Evolutionary conservation across 30 jellyfish, hydroid and myxozoan species (phyloP).

Genomic region (Rhopilema esculentum): DNA sequence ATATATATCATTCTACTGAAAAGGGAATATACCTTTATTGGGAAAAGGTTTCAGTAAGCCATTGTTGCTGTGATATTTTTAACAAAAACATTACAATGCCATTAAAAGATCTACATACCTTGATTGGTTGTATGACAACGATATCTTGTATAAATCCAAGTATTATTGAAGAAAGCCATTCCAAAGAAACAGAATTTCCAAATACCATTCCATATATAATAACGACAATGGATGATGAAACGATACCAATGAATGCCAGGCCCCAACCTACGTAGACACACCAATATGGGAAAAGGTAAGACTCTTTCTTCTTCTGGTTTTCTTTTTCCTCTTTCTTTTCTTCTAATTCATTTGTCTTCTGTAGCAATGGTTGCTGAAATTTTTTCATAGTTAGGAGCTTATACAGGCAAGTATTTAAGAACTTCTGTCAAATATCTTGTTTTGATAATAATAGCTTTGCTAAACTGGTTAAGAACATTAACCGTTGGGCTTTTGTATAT

Average conservation of each 20-base stretch:
- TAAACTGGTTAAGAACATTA: no score
- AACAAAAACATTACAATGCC: no score
- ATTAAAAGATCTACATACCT: conserved; percentile 45
- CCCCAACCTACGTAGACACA: conserved; percentile 87
- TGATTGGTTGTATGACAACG: conserved; percentile 88
- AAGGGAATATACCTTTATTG: no score
- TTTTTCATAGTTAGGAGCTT: no score
- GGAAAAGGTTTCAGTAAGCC: no score
- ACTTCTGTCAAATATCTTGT: no score
- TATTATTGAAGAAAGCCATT: conserved; percentile 85
- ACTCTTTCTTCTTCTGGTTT: conserved; percentile 56
- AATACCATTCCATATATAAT: conserved; percentile 92
- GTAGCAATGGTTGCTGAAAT: conserved; percentile 52
- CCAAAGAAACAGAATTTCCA: conserved; percentile 85
- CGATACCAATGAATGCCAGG: conserved; percentile 45
- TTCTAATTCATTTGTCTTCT: conserved; percentile 1
- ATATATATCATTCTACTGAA: no score
- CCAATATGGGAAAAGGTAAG: conserved; percentile 92
- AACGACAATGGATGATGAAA: conserved; percentile 84
- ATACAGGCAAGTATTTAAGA: no score
- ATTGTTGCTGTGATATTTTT: no score
- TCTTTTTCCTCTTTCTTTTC: conserved; percentile 21
- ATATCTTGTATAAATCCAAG: conserved; percentile 79
- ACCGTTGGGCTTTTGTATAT: no score
- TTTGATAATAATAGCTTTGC: no score